Evolutionary conservation across 2,797 vertebrate genomes (phyloP).

Genomic region (Tokudaia tokunoshimensis): DNA sequence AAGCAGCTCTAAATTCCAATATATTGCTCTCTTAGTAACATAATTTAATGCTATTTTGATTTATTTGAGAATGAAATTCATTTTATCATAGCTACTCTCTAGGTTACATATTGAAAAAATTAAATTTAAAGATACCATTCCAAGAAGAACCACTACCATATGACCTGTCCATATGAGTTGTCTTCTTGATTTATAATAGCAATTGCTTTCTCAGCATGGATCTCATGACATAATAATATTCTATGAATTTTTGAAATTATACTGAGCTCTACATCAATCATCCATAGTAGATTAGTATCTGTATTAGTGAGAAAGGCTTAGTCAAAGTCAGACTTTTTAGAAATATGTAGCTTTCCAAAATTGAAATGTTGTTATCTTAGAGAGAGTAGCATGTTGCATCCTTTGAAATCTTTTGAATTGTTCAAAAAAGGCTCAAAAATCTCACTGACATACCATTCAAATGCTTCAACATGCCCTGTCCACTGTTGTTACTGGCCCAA

Average conservation of each 20-base stretch:
- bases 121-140: conserved; percentile 67
- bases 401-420: conserved; percentile 28
- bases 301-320: conserved; percentile 57
- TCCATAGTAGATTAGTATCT: conserved; percentile 60
- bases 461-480: not conserved
- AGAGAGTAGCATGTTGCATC: not conserved
- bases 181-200: conserved; percentile 81
- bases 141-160: conserved; percentile 76
- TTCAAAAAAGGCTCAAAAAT: conserved; percentile 46
- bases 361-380: conserved; percentile 59
- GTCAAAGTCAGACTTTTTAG: conserved; percentile 55
- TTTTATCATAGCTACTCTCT: conserved; percentile 72
- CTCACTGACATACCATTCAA: not conserved
- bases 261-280: conserved; percentile 77
- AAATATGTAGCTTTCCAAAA: conserved; percentile 9
- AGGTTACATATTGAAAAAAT: conserved; percentile 80
- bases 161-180: conserved; percentile 79
- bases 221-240: conserved; percentile 80
- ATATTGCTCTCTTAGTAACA: conserved; percentile 35
- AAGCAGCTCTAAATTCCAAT: conserved; percentile 54
- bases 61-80: conserved; percentile 61
- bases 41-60: conserved; percentile 54
- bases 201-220: conserved; percentile 79
- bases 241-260: conserved; percentile 79
- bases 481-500: conserved; percentile 55